Evolutionary conservation across 2,797 vertebrate genomes (phyloP).

Genomic region (Spinus pinus): DNA sequence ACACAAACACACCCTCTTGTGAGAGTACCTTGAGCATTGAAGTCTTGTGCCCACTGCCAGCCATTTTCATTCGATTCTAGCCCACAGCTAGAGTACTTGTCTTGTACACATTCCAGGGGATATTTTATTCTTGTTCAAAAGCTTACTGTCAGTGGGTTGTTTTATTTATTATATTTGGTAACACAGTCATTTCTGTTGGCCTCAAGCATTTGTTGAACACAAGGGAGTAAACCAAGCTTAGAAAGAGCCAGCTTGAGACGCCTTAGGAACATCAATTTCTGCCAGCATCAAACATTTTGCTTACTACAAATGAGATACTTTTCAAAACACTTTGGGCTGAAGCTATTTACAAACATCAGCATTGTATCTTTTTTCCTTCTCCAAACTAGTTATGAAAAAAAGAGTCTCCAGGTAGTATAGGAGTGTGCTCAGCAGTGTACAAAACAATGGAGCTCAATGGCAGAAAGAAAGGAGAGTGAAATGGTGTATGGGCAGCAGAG

Average conservation of each 20-base stretch:
- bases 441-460: neutral
- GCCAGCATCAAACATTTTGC: neutral
- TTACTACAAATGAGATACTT: neutral
- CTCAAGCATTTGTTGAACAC: neutral
- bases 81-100: neutral
- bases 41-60: neutral
- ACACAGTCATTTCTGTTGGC: neutral
- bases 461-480: neutral
- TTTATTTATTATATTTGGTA: conserved; percentile 19
- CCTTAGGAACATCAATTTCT: neutral
- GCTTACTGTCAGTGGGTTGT: neutral
- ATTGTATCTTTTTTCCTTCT: neutral
- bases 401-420: neutral
- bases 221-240: neutral
- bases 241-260: neutral
- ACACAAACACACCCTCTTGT: neutral
- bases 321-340: neutral
- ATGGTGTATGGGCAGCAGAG: neutral
- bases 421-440: neutral
- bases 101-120: neutral
- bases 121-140: conserved; percentile 22
- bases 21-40: neutral
- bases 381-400: neutral
- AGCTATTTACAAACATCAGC: neutral
- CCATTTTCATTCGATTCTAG: neutral